A percentile compares a stretch with the other conserved stretches of the same genome.
Evolutionary conservation across 2,888 invertebrate genomes (phyloP).

Genomic region (Spilosoma lubricipeda): DNA sequence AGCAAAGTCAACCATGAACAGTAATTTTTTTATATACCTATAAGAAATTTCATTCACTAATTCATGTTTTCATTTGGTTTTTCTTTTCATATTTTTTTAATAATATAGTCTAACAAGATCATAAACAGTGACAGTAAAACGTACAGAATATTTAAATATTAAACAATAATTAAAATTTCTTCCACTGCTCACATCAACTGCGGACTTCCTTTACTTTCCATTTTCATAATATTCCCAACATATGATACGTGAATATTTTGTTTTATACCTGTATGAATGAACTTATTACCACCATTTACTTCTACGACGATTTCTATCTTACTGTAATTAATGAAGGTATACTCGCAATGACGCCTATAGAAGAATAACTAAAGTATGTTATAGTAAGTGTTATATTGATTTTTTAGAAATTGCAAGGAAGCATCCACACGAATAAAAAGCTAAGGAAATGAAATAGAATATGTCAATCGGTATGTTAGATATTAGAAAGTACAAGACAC

Average conservation of each 20-base stretch:
- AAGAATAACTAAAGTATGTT: neutral
- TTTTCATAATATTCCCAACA: conserved; percentile 17
- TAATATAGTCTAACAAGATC: neutral
- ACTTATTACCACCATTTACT: neutral
- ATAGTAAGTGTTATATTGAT: too few species aligned
- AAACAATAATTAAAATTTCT: conserved; percentile 4
- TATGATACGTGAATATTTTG: neutral
- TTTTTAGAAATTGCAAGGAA: neutral
- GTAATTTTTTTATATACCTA: too few species aligned
- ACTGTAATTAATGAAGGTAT: neutral
- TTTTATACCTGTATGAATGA: neutral
- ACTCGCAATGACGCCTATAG: neutral
- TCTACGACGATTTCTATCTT: neutral
- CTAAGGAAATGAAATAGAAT: neutral
- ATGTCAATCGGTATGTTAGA: neutral
- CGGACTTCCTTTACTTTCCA: conserved; percentile 43
- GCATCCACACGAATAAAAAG: neutral
- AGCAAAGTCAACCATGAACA: too few species aligned
- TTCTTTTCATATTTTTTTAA: neutral
- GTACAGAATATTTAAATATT: neutral
- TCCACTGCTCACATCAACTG: conserved; percentile 23
- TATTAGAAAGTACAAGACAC: neutral
- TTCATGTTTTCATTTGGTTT: too few species aligned
- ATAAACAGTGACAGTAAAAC: neutral
- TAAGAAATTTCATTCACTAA: too few species aligned